Conservation (phyloP, 2,113 vertebrate genomes). For the Chunga burmeisteri region DNA sequence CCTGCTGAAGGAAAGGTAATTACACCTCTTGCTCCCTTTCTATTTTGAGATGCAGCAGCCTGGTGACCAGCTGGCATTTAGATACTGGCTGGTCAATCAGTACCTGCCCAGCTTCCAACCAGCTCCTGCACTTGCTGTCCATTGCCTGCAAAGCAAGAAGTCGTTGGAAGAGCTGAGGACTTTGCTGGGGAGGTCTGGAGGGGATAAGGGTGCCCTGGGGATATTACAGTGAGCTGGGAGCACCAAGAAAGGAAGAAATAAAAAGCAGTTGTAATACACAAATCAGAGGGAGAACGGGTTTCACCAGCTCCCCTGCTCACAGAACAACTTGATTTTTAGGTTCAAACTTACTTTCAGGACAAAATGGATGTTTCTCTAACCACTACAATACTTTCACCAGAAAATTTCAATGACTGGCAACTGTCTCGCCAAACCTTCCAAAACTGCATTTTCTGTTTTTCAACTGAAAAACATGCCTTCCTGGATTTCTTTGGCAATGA, state of each 20-base stretch:
- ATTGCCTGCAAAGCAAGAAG: neutral
- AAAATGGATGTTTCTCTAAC: neutral
- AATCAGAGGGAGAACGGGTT: neutral
- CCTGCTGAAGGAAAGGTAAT: neutral
- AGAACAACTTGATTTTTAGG: neutral
- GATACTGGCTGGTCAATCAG: neutral
- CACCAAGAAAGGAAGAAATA: neutral
- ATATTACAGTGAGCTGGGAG: neutral
- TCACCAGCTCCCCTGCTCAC: neutral
- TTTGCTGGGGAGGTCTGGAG: neutral
- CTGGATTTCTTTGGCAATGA: neutral
- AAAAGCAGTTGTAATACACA: neutral
- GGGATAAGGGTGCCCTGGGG: neutral
- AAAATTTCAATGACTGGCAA: neutral
- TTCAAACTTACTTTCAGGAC: neutral
- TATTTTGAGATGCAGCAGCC: neutral
- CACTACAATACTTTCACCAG: neutral
- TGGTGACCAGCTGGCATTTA: constrained; percentile 15
- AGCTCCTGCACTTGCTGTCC: neutral
- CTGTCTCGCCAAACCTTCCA: neutral
- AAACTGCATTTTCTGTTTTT: neutral
- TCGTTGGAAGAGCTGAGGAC: neutral
- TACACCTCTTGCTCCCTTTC: constrained; percentile 13
- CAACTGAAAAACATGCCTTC: neutral
- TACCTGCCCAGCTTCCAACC: neutral